Percentiles rank a stretch among this genome's conserved stretches.
These are phyloP conservation scores for Onychostruthus taczanowskii DNA, from an alignment of 2,113 vertebrate species.

Conservation along the genomic window DNA sequence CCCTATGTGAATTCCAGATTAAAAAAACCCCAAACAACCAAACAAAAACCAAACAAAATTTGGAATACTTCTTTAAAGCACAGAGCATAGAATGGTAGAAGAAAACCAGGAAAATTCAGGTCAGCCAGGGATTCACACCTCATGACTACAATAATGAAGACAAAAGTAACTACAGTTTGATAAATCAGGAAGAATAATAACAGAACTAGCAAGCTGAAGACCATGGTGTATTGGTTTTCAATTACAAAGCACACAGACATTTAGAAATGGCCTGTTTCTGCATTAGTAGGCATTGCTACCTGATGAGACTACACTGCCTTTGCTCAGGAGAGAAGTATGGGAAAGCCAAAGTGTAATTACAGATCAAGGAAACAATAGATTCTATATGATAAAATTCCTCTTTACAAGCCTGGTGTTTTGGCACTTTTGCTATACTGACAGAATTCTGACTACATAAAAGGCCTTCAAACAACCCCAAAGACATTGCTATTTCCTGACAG, in stretches of 20 bases:
- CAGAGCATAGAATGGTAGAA: background rate
- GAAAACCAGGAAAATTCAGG: background rate
- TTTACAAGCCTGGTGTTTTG: background rate
- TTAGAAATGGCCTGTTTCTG: background rate
- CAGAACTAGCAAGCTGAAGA: background rate
- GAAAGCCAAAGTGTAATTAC: background rate
- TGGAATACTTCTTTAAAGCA: background rate
- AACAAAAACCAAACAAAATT: background rate
- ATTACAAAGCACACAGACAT: background rate
- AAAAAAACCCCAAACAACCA: no score
- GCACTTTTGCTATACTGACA: background rate
- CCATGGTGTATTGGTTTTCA: fast-evolving
- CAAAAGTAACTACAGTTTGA: background rate
- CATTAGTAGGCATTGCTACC: background rate
- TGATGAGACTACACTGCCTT: background rate
- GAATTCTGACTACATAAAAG: background rate
- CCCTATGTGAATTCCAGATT: background rate
- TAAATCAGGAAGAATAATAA: background rate
- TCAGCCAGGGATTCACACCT: background rate
- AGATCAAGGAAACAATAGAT: background rate
- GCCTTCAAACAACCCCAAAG: background rate
- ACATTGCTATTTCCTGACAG: background rate
- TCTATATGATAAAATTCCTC: background rate
- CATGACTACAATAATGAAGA: background rate
- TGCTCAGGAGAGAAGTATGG: background rate